Conservation (phyloP, 2,113 vertebrate species). For the Sander vitreus region DNA sequence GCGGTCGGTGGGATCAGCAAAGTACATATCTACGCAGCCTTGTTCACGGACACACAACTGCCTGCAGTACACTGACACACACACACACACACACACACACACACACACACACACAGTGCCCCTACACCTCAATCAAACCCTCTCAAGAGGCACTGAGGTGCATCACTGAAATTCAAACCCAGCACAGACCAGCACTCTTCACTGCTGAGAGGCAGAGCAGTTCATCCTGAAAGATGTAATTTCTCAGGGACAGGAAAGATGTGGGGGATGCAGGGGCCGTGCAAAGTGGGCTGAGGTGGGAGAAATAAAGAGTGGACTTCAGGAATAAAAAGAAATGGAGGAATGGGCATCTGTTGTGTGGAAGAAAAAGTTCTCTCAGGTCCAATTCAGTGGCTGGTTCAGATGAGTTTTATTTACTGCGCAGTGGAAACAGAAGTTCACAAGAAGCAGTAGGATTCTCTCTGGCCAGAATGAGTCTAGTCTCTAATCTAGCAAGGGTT, state of each 20-base stretch:
- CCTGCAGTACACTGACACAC: neutral
- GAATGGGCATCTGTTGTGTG: constrained; percentile 3
- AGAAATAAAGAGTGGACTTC: constrained; percentile 39
- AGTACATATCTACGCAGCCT: constrained; percentile 27
- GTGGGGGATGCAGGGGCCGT: constrained; percentile 46
- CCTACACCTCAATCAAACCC: constrained; percentile 67
- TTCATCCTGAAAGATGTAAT: constrained; percentile 69
- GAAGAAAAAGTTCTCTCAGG: too few relatives aligned
- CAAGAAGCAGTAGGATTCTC: too few relatives aligned
- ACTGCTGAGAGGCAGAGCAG: constrained; percentile 52
- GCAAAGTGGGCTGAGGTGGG: constrained; percentile 44
- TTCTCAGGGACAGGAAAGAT: constrained; percentile 49
- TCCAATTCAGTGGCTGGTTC: too few relatives aligned
- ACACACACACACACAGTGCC: constrained; percentile 28
- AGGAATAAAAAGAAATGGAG: constrained; percentile 9
- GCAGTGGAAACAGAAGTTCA: too few relatives aligned
- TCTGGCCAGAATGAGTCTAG: too few relatives aligned
- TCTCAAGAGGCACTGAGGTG: constrained; percentile 75
- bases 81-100: too few relatives aligned
- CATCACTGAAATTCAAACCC: constrained; percentile 76
- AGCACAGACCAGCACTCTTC: constrained; percentile 41
- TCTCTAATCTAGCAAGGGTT: too few relatives aligned
- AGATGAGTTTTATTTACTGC: too few relatives aligned
- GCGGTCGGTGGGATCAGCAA: constrained; percentile 54
- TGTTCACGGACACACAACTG: constrained; percentile 34